Evolutionary conservation across 2,797 vertebrate species (phyloP).

Genomic region (Crocidura indochinensis): DNA sequence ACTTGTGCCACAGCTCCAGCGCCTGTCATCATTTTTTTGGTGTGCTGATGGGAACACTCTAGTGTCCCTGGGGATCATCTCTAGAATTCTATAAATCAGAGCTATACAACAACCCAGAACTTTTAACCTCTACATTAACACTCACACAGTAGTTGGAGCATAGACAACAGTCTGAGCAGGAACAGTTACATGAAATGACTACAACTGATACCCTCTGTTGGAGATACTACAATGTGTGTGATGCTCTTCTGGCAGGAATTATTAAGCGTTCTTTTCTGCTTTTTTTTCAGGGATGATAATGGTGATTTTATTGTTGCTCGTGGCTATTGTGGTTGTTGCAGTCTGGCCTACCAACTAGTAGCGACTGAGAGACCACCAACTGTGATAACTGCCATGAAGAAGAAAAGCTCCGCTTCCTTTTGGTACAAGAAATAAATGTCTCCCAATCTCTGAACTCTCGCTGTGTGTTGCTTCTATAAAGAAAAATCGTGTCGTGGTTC

Average conservation of each 20-base stretch:
- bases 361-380: neutral
- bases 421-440: conserved; percentile 83
- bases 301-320: conserved; percentile 96
- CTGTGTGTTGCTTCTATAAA: neutral
- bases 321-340: conserved; percentile 96
- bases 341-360: conserved; percentile 93
- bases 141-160: too few relatives aligned
- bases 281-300: conserved; percentile 95
- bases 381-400: neutral
- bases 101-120: neutral
- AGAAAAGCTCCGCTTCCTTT: conserved; percentile 32
- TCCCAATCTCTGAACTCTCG: conserved; percentile 15
- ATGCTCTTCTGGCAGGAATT: neutral
- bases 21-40: too few relatives aligned
- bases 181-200: neutral
- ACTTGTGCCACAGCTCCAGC: too few relatives aligned
- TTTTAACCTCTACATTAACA: too few relatives aligned
- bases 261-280: neutral
- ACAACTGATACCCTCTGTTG: neutral
- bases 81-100: neutral
- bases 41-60: rapidly evolving
- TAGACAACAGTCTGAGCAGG: neutral
- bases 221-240: neutral
- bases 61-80: neutral
- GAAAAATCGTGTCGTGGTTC: neutral